A percentile compares a stretch with the other conserved stretches of the same genome.
Conservation (phyloP, 2,797 vertebrate genomes). For the Hyperoplus immaculatus region DNA sequence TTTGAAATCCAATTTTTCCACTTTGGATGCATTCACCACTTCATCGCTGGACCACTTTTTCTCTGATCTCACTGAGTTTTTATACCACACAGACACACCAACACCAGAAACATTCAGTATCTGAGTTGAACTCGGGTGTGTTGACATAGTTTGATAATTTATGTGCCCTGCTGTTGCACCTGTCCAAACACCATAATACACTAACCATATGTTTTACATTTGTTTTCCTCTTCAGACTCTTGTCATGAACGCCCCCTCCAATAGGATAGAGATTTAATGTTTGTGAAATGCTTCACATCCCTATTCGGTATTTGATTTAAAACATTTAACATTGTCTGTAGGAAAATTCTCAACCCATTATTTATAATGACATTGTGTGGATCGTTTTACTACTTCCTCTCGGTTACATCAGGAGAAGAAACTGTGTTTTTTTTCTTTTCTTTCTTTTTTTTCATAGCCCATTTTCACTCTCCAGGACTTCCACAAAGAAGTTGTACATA, state of each 20-base stretch:
- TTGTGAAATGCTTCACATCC: slow-evolving; percentile 34
- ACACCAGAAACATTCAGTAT: slow-evolving; percentile 10
- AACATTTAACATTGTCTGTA: slow-evolving; percentile 22
- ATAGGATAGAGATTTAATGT: slow-evolving; percentile 47
- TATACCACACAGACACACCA: slow-evolving; percentile 38
- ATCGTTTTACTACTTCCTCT: slow-evolving; percentile 59
- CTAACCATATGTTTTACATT: slow-evolving; percentile 47
- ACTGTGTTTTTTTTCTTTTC: slow-evolving; percentile 67
- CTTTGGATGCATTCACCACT: slow-evolving; percentile 57
- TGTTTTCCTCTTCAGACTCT: slow-evolving; percentile 41
- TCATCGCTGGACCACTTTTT: slow-evolving; percentile 52
- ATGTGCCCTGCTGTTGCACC: slow-evolving; percentile 64
- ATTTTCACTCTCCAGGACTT: slow-evolving; percentile 67
- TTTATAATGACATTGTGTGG: slow-evolving; percentile 69
- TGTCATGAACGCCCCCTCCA: slow-evolving; percentile 7
- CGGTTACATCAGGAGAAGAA: slow-evolving; percentile 74
- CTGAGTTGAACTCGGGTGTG: slow-evolving; percentile 40
- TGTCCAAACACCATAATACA: slow-evolving; percentile 58
- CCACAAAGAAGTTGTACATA: slow-evolving; percentile 85
- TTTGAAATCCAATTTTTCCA: slow-evolving; percentile 10
- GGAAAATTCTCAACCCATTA: slow-evolving; percentile 57
- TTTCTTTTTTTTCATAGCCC: slow-evolving; percentile 43
- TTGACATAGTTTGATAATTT: slow-evolving; percentile 50
- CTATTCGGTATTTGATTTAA: slow-evolving; percentile 42
- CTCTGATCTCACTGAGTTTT: slow-evolving; percentile 26